A percentile compares a stretch with the other conserved stretches of the same genome.
Conservation (phyloP, 2,888 invertebrate genomes). For the Carpatolechia fugitivella region DNA sequence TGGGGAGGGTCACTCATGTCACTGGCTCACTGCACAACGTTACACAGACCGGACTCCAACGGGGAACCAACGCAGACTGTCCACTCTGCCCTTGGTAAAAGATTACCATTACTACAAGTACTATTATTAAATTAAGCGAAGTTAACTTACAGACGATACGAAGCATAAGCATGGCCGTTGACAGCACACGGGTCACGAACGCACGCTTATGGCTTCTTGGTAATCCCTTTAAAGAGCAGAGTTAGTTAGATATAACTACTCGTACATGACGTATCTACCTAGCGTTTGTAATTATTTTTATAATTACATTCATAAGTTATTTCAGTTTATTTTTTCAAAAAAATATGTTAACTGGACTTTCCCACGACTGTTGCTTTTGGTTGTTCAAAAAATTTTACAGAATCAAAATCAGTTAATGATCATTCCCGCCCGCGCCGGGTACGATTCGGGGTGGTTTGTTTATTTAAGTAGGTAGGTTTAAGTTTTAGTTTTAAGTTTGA, state of each 20-base stretch:
- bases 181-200: constrained; percentile 74
- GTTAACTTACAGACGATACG: constrained; percentile 64
- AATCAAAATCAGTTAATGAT: too few species aligned
- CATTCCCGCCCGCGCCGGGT: too few species aligned
- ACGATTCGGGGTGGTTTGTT: too few species aligned
- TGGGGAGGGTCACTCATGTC: constrained; percentile 66
- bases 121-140: constrained; percentile 77
- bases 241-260: constrained; percentile 34
- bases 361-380: too few species aligned
- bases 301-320: too few species aligned
- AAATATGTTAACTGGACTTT: too few species aligned
- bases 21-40: constrained; percentile 40
- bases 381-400: too few species aligned
- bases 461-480: too few species aligned
- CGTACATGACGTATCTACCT: not conserved
- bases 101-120: constrained; percentile 71
- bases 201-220: constrained; percentile 67
- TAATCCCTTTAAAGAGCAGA: constrained; percentile 72
- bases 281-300: too few species aligned
- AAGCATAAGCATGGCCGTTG: constrained; percentile 67
- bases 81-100: constrained; percentile 71
- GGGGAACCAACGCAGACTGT: constrained; percentile 59
- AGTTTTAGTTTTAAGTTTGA: too few species aligned
- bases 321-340: too few species aligned
- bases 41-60: constrained; percentile 51